phyloP scores from a whole-genome alignment of 1,140 invertebrate species.

The Thaumetopoea pityocampa region DNA sequence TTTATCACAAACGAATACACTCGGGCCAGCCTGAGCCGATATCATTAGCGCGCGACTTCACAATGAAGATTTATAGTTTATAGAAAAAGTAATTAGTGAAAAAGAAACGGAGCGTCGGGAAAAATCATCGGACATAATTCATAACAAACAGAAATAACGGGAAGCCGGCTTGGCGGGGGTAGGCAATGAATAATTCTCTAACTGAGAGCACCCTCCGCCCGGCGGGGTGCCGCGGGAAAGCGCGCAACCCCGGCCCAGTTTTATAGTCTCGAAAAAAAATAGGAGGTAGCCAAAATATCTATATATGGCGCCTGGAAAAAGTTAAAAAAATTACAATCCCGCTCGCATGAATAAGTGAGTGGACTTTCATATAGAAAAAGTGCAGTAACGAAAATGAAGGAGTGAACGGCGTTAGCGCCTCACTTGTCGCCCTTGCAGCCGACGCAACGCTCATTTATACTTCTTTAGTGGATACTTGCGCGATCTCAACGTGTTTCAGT shows the following conservation, averaged over 20 bases:
- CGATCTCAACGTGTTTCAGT: too few relatives aligned
- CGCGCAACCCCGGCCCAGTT: conserved; percentile 61
- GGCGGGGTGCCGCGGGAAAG: conserved; percentile 54
- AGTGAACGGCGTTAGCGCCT: conserved; percentile 7
- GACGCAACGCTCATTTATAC: conserved; percentile 9
- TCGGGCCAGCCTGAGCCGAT: conserved; percentile 13
- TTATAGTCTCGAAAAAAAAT: conserved; percentile 73
- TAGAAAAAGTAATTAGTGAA: conserved; percentile 72
- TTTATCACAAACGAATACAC: conserved; percentile 26
- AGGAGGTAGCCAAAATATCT: conserved; percentile 73
- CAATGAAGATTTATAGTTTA: conserved; percentile 65
- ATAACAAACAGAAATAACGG: conserved; percentile 74
- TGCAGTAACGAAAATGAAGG: conserved; percentile 62
- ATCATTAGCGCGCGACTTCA: conserved; percentile 8
- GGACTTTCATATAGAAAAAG: conserved; percentile 71
- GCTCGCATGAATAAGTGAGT: conserved; percentile 73
- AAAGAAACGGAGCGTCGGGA: conserved; percentile 66
- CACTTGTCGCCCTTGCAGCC: neutral
- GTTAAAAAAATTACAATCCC: conserved; percentile 69
- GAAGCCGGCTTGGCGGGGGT: conserved; percentile 67
- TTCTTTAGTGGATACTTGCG: too few relatives aligned
- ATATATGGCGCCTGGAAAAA: conserved; percentile 66
- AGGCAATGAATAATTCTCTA: conserved; percentile 74
- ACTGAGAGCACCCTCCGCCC: conserved; percentile 65
- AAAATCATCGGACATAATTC: conserved; percentile 73